Evolutionary conservation across 1,140 invertebrate species (phyloP), one percentile per base, ranked within the genome.

Genomic region (Pseudoatta argentina): DNA sequence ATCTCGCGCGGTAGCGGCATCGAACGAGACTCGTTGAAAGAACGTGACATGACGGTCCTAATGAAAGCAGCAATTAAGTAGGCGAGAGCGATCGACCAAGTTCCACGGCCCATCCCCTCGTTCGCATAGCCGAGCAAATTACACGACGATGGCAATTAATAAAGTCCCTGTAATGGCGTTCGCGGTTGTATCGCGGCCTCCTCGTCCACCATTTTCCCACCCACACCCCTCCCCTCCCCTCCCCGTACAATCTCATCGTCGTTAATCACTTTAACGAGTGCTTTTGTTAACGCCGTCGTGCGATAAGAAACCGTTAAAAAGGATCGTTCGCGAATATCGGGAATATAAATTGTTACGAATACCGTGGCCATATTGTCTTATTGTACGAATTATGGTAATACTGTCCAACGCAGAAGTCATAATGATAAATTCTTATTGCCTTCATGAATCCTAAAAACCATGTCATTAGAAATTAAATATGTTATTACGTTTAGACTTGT

Each of bases 191-290:
- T 92, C 93, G 89, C 91, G 76, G 85, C n/a, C 64, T 55, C 14
- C 44, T 18, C 48, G 24, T 55, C 51, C 24, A 55, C 71, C 51
- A n/a, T 51, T 61, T 39, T n/a, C 72, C 76, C n/a, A 21, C 12
- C 3, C 30, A 30, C 30, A 3, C 3, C 30, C 3, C 18, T 0
- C 18, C 5, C 4, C 4, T 34, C 64, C 34, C 64, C 34, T 8
- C 64, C 16, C 6, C 61, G 75, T 71, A 87, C 91, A 92, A 90
- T 93, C 91, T 91, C 91, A 87, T 89, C 72, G 89, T 88, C 93
- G 92, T 95, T 95, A 95, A 95, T 95, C 94, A 95, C 93, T 92
- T 93, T 93, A 94, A 94, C 93, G 93, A 95, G 92, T 93, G 94
- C 93, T 94, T 95, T 95, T 94, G 93, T 95, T 94, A 94, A 94